Conservation (phyloP, 1,140 invertebrate genomes). For the Trachymyrmex cornetzi region DNA sequence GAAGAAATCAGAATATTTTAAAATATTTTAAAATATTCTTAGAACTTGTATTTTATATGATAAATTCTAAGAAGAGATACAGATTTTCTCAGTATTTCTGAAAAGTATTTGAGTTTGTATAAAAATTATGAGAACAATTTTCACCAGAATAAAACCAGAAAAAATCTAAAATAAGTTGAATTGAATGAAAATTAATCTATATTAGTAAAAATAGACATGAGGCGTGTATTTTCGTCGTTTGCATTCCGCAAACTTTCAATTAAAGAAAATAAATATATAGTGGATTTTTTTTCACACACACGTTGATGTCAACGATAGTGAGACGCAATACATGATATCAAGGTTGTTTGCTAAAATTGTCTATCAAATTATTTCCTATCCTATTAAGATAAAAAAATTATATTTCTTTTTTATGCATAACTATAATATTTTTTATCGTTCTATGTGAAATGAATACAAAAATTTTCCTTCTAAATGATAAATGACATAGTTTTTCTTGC, state of each 20-base stretch:
- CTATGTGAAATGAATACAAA: background rate
- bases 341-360: background rate
- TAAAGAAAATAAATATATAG: slow-evolving; percentile 26
- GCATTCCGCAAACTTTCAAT: slow-evolving; percentile 4
- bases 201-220: background rate
- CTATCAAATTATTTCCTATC: background rate
- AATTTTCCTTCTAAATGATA: background rate
- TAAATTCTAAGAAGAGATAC: no score
- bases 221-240: background rate
- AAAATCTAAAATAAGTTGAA: background rate
- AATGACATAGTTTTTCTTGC: background rate
- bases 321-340: background rate
- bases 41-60: no score
- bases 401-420: background rate
- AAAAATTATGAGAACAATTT: no score
- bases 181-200: no score
- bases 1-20: no score
- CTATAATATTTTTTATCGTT: background rate
- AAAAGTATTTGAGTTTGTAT: no score
- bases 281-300: background rate
- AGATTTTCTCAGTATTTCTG: no score
- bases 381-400: background rate
- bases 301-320: background rate
- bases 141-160: no score
- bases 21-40: no score